These are phyloP conservation scores for Paratrypauchen microcephalus DNA, from an alignment of 2,797 vertebrate species.

Conservation along the genomic window DNA sequence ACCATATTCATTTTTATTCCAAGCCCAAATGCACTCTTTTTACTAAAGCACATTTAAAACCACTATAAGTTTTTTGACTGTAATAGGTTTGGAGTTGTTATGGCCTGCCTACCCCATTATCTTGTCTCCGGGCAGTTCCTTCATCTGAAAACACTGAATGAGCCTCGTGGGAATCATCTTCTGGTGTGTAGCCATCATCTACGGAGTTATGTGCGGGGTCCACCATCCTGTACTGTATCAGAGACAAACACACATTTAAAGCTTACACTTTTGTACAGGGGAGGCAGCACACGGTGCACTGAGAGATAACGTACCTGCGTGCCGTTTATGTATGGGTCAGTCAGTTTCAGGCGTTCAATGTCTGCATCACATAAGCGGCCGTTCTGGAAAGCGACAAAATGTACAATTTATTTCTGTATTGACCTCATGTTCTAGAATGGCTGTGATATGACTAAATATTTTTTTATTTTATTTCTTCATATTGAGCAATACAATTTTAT, in stretches of 20 bases:
- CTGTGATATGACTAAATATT: too few species aligned
- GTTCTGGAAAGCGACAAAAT: slow-evolving; percentile 77
- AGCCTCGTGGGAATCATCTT: slow-evolving; percentile 88
- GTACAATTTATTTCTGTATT: background rate
- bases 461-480: too few species aligned
- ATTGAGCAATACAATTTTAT: too few species aligned
- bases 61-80: background rate
- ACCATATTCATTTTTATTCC: background rate
- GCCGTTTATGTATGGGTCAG: slow-evolving; percentile 89
- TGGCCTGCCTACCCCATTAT: slow-evolving; percentile 81
- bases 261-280: background rate
- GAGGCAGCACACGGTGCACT: background rate
- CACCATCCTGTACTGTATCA: slow-evolving; percentile 86
- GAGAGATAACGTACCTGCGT: slow-evolving; percentile 78
- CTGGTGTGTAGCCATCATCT: slow-evolving; percentile 88
- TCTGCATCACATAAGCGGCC: slow-evolving; percentile 90
- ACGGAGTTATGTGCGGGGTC: slow-evolving; percentile 88
- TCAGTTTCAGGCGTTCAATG: slow-evolving; percentile 88
- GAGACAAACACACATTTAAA: slow-evolving; percentile 5
- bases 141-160: slow-evolving; percentile 91
- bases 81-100: slow-evolving; percentile 12
- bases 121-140: slow-evolving; percentile 84
- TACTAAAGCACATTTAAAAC: background rate
- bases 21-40: background rate
- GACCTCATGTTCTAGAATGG: too few species aligned